phyloP scores from a whole-genome alignment of 2,888 invertebrate species.

The Rotaria macrura region DNA sequence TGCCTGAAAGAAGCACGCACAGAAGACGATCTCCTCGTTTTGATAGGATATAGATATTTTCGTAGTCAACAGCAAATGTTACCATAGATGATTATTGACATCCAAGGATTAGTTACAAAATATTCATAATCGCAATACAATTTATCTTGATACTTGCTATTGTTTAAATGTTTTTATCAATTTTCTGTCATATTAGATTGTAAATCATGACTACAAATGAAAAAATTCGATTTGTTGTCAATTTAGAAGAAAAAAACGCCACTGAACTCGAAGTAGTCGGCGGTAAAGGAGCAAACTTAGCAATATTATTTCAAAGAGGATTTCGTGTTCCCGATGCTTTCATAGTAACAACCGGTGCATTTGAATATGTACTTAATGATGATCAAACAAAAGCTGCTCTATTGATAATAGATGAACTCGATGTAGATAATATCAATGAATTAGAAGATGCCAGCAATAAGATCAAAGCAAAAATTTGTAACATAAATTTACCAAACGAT shows the following conservation, averaged over 20 bases:
- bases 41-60: too few species aligned
- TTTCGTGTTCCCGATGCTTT: background rate
- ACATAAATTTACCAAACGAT: background rate
- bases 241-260: background rate
- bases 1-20: too few species aligned
- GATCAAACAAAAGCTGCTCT: background rate
- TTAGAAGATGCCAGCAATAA: background rate
- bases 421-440: background rate
- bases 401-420: background rate
- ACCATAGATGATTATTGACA: too few species aligned
- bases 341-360: background rate
- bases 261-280: background rate
- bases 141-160: too few species aligned
- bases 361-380: background rate
- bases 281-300: slow-evolving; percentile 13
- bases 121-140: too few species aligned
- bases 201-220: background rate
- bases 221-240: background rate
- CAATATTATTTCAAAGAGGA: background rate
- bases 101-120: too few species aligned
- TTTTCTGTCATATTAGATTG: too few species aligned
- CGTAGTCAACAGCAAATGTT: too few species aligned
- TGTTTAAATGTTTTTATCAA: too few species aligned
- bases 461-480: background rate
- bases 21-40: too few species aligned